phyloP scores from a whole-genome alignment of 2,888 invertebrate species.

The Prosopocoilus inquinatus region DNA sequence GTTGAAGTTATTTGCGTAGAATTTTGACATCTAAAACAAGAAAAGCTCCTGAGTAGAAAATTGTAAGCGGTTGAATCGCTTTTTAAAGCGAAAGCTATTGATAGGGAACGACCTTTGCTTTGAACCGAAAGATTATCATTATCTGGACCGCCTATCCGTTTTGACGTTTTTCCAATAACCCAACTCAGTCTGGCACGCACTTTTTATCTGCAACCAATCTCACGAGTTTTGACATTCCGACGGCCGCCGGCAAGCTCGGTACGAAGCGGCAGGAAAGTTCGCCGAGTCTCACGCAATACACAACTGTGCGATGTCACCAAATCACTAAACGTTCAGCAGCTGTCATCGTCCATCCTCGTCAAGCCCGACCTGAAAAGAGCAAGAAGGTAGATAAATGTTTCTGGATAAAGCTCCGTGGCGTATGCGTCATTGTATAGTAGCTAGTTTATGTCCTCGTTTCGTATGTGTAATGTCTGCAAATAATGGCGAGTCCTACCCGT shows the following conservation, averaged over 20 bases:
- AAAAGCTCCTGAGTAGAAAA: no score
- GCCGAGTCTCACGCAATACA: conserved; percentile 42
- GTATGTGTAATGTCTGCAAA: conserved; percentile 46
- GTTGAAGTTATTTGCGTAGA: no score
- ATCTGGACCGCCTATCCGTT: no score
- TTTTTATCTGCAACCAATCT: no score
- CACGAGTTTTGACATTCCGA: conserved; percentile 30
- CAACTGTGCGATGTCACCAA: conserved; percentile 45
- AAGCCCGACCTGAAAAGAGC: conserved; percentile 35
- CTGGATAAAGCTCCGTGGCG: conserved; percentile 46
- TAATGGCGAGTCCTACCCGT: conserved; percentile 40
- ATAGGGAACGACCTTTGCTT: no score
- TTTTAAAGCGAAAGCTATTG: no score
- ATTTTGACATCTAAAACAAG: no score
- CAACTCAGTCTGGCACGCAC: no score
- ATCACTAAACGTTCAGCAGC: conserved; percentile 41
- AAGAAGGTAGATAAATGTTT: conserved; percentile 38
- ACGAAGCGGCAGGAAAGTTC: not conserved
- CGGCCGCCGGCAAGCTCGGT: conserved; percentile 10
- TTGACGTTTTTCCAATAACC: no score
- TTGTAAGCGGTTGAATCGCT: no score
- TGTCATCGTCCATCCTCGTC: conserved; percentile 44
- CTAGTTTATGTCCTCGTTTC: conserved; percentile 36
- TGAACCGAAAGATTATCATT: no score
- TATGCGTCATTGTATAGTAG: conserved; percentile 42